Conservation (phyloP, 2,113 vertebrate species). For the Puntigrus tetrazona region DNA sequence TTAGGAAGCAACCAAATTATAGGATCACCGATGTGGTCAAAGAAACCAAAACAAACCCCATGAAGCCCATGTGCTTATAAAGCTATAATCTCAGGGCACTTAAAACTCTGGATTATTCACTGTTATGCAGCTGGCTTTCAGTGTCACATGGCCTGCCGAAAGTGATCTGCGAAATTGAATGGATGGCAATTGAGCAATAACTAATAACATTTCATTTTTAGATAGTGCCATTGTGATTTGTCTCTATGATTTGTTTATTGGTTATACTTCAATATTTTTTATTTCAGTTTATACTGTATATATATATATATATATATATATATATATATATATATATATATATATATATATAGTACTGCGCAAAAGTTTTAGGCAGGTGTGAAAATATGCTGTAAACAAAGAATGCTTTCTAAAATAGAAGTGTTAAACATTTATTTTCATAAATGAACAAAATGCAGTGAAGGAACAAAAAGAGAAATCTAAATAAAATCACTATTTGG, state of each 20-base stretch:
- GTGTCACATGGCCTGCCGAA: conserved; percentile 65
- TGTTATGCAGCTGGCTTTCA: conserved; percentile 68
- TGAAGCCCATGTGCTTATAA: conserved; percentile 65
- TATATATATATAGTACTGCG: too few species aligned
- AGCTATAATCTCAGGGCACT: conserved; percentile 36
- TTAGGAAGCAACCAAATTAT: conserved; percentile 52
- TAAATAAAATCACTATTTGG: too few species aligned
- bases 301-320: too few species aligned
- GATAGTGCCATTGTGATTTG: neutral
- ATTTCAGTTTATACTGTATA: too few species aligned
- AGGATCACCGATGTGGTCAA: conserved; percentile 67
- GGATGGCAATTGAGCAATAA: neutral
- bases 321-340: too few species aligned
- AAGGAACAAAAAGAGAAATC: too few species aligned
- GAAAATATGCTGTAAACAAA: too few species aligned
- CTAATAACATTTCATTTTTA: neutral
- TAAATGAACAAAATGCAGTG: too few species aligned
- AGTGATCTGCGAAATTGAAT: neutral
- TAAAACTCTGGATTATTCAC: conserved; percentile 71
- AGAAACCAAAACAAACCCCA: conserved; percentile 69
- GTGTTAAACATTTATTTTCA: too few species aligned
- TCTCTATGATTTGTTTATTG: neutral
- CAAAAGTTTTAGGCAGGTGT: too few species aligned
- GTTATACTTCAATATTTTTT: too few species aligned
- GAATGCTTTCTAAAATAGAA: too few species aligned